Evolutionary conservation across 2,113 vertebrate genomes (phyloP), one percentile per base, ranked within the genome.

Genomic region (Cygnus atratus): DNA sequence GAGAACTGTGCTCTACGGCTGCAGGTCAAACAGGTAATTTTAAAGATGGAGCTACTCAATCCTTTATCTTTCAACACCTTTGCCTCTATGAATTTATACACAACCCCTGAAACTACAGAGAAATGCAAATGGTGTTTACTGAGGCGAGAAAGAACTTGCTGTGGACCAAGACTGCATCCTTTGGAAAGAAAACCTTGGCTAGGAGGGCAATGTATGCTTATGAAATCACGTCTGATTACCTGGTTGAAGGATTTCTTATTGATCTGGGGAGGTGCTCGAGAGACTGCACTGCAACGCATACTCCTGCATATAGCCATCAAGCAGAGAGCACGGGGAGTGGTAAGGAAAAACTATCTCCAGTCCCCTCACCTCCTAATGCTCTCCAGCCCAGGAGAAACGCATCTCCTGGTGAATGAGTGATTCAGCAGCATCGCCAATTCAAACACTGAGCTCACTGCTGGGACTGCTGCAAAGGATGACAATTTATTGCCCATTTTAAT

Each of bases 391-490:
- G 66, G 15, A 88, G 63, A 84, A 87, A 80, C 1, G 11, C 77
- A 46, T 74, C 85, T 94, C 81, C 81, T 39, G 75, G 83, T 8
- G 1, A 66, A 81, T 79, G 55, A 71, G 74, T 9, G 86, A 59
- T 57, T 43, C 70, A 22, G 70, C 88, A 75, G 68, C 84, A 19
- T 31, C 1, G 93, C 90, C 95, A 95, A 79, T 8, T 52, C 54
- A 90, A 92, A 92, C 90, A 87, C 87, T 93, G 87, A 92, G 84
- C 92, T 96, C 92, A 82, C 93, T 95, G 96, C 88, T 89, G 95
- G 92, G 95, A 55, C 87, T 58, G 59, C 87, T 80, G 87, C 81
- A 95, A 76, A 74, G 88, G 83, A 94, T 71, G 93, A 96, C 92
- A 93, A 91, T 96, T 95, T 94, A 92, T 87, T 89, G 78, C 88